A percentile compares a stretch with the other conserved stretches of the same genome.
These are phyloP conservation scores for Hyaena hyaena DNA, from an alignment of 2,113 vertebrate species.

Conservation along the genomic window DNA sequence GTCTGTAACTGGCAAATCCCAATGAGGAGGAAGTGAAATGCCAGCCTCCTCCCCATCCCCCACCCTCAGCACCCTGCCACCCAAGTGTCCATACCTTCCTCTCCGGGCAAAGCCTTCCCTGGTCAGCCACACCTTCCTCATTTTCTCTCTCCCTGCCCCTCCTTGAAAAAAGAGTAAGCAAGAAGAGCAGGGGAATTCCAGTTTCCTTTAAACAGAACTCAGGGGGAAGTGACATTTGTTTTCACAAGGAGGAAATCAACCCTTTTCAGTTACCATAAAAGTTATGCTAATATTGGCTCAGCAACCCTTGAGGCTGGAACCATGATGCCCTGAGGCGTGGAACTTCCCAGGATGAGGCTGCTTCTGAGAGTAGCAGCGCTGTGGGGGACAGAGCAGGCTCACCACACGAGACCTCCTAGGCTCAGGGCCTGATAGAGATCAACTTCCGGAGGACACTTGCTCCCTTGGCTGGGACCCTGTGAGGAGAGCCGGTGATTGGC, in stretches of 20 bases:
- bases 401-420: neutral
- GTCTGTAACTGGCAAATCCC: neutral
- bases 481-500: neutral
- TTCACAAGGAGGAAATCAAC: slow-evolving; percentile 24
- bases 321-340: neutral
- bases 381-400: neutral
- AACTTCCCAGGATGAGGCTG: neutral
- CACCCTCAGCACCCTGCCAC: neutral
- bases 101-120: neutral
- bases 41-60: neutral
- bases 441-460: neutral
- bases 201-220: slow-evolving; percentile 43
- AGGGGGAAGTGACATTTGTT: slow-evolving; percentile 36
- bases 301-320: neutral
- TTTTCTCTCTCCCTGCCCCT: neutral
- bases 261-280: neutral
- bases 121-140: neutral
- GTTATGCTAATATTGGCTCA: neutral
- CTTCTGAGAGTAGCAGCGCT: neutral
- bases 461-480: neutral
- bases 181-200: slow-evolving; percentile 58
- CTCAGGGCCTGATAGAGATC: neutral
- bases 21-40: neutral
- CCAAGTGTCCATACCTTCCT: neutral
- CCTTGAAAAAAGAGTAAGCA: neutral